Evolutionary conservation across 2,888 invertebrate genomes (phyloP), one percentile per base, ranked within the genome.

Genomic region (Cynaeus angustus): DNA sequence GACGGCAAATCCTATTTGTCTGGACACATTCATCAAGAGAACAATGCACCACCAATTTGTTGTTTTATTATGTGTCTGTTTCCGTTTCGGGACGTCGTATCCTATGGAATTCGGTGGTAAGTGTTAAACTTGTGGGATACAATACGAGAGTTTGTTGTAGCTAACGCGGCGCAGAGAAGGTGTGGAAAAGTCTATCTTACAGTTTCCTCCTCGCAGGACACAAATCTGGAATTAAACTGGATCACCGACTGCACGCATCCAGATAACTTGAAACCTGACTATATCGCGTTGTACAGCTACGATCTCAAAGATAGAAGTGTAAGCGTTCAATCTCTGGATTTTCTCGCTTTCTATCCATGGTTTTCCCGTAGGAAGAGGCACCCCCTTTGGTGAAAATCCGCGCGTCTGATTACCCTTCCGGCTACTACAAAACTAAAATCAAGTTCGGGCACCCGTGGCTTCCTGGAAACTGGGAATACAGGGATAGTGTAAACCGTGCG

Each of bases 381-480:
- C 83, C 67, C 84, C 87, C 79, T 13, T 75, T 86, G 72, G 83
- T 80, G 66, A 82, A 81, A 75, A 83, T 74, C 38, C 87, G 82
- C 71, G 74, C 81, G 0, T 74, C 86, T 4, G 80, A 81, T 9
- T 81, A 86, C 5, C 81, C 81, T 0, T 84, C 84, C 37, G 89
- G 89, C 3, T 83, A 86, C 77, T 83, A 88, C 55, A 77, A 86
- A 50, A 89, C 90, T 3, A 85, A 86, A 70, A 83, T 89, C 21
- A 86, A 88, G 6, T 86, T 91, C 4, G 89, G 90, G 0, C 86
- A 86, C 9, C 84, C 88, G 0, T 80, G 85, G 66, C 83, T 91
- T 62, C 91, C 91, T 0, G 88, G 86, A 0, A 89, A 89, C 13
- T 91, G 91, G 92, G 85, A 78, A 86, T 89, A 56, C 68, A 77